Evolutionary conservation across 2,888 invertebrate genomes (phyloP).

Genomic region (Mellilla xanthometata): DNA sequence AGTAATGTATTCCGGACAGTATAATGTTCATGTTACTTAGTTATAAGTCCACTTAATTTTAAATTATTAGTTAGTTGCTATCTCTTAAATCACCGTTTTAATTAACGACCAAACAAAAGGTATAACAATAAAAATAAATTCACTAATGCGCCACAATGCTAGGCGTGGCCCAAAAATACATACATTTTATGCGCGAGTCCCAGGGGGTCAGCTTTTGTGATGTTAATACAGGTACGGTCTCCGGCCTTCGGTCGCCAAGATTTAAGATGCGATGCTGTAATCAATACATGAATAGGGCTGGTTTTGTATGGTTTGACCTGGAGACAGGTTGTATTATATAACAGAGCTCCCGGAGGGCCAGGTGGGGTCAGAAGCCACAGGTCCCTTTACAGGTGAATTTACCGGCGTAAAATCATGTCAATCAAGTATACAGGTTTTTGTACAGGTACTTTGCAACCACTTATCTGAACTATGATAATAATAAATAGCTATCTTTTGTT

Average conservation of each 20-base stretch:
- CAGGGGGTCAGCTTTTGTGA: conserved; percentile 65
- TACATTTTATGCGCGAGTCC: conserved; percentile 50
- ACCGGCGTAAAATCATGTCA: background rate
- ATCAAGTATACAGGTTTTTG: too few species aligned
- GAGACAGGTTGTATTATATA: conserved; percentile 63
- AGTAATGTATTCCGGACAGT: too few species aligned
- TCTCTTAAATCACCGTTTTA: too few species aligned
- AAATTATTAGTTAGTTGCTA: too few species aligned
- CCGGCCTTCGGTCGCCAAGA: conserved; percentile 33
- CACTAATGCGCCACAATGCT: conserved; percentile 43
- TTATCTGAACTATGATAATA: too few species aligned
- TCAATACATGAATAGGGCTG: conserved; percentile 47
- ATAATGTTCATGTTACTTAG: too few species aligned
- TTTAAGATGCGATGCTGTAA: conserved; percentile 54
- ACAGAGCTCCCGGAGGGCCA: conserved; percentile 31
- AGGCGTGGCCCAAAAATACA: conserved; percentile 51
- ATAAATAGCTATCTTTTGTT: too few species aligned
- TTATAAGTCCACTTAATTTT: too few species aligned
- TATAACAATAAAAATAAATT: conserved; percentile 40
- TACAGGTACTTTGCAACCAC: too few species aligned
- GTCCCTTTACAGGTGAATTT: conserved; percentile 29
- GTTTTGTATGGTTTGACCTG: conserved; percentile 62
- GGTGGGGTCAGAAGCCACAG: conserved; percentile 22
- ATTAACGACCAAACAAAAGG: conserved; percentile 7
- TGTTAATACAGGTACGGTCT: conserved; percentile 48